These are phyloP conservation scores for Microcebus jonahi DNA, from an alignment of 2,113 vertebrate species.

Conservation along the genomic window DNA sequence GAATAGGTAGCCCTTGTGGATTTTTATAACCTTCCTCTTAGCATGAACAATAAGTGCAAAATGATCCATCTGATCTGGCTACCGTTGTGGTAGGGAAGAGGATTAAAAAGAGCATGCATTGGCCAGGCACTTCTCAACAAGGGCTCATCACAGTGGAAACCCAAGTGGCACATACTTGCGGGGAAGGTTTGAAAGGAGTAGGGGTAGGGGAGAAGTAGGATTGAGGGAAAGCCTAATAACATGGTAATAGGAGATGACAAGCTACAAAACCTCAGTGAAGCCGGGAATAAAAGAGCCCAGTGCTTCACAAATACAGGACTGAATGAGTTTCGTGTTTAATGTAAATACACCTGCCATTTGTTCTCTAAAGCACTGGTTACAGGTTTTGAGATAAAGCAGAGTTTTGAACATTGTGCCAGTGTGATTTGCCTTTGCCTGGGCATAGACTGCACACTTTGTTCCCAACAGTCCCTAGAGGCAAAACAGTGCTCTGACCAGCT, in stretches of 20 bases:
- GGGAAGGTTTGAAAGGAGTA: conserved; percentile 10
- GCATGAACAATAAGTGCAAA: background rate
- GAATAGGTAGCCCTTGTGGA: background rate
- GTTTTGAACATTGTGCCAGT: conserved; percentile 61
- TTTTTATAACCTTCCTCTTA: conserved; percentile 20
- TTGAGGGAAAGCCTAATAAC: conserved; percentile 39
- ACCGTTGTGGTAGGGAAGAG: background rate
- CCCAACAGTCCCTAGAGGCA: background rate
- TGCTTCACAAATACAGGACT: conserved; percentile 51
- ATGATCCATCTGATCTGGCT: background rate
- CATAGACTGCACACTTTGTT: conserved; percentile 26
- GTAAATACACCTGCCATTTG: conserved; percentile 80
- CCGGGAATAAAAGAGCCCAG: conserved; percentile 51
- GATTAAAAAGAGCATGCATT: background rate
- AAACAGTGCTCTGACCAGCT: background rate
- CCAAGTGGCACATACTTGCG: background rate
- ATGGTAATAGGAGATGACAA: conserved; percentile 64
- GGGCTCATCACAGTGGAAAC: background rate
- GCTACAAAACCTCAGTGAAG: conserved; percentile 27
- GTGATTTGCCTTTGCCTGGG: background rate
- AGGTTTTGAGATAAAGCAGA: conserved; percentile 63
- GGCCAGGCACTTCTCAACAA: background rate
- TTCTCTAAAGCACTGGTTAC: conserved; percentile 42
- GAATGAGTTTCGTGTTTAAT: conserved; percentile 72
- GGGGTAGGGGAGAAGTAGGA: background rate